phyloP scores from a whole-genome alignment of 2,797 vertebrate species.

The Fistularia commersonii region DNA sequence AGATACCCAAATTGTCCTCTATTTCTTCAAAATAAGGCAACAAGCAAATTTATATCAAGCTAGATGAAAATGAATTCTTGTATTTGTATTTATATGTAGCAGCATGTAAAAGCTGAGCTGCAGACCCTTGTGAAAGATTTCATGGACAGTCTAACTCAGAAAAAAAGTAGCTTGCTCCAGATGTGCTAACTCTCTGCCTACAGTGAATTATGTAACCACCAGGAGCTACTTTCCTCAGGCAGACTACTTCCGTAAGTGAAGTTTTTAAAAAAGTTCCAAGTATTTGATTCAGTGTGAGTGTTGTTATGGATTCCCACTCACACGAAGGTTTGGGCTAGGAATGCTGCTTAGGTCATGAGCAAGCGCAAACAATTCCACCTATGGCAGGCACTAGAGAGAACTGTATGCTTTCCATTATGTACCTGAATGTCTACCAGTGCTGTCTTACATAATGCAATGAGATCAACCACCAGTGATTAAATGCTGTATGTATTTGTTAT shows the following conservation, averaged over 20 bases:
- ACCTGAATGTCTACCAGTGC: slow-evolving; percentile 53
- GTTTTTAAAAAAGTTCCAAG: slow-evolving; percentile 7
- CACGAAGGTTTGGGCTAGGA: slow-evolving; percentile 19
- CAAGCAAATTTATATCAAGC: no score
- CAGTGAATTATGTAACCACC: slow-evolving; percentile 29
- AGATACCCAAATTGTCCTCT: no score
- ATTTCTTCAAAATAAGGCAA: no score
- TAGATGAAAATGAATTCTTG: no score
- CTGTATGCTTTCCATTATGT: slow-evolving; percentile 49
- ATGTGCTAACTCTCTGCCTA: slow-evolving; percentile 38
- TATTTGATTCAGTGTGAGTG: slow-evolving; percentile 16
- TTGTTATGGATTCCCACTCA: slow-evolving; percentile 3
- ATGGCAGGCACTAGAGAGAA: slow-evolving; percentile 42
- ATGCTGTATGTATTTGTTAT: slow-evolving; percentile 45
- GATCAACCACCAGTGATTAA: slow-evolving; percentile 46
- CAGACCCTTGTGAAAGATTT: slow-evolving; percentile 20
- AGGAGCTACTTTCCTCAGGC: slow-evolving; percentile 12
- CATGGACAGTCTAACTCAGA: slow-evolving; percentile 34
- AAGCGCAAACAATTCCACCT: slow-evolving; percentile 55
- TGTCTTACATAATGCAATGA: slow-evolving; percentile 64
- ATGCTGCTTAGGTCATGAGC: slow-evolving; percentile 30
- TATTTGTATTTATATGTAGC: slow-evolving; percentile 39
- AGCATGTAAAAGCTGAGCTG: slow-evolving; percentile 48
- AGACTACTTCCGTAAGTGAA: not conserved
- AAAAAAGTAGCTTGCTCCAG: slow-evolving; percentile 36